Percentiles rank a stretch among this genome's conserved stretches.
Conservation (phyloP, 2,888 invertebrate genomes). For the Enoplolaimus lenunculus region DNA sequence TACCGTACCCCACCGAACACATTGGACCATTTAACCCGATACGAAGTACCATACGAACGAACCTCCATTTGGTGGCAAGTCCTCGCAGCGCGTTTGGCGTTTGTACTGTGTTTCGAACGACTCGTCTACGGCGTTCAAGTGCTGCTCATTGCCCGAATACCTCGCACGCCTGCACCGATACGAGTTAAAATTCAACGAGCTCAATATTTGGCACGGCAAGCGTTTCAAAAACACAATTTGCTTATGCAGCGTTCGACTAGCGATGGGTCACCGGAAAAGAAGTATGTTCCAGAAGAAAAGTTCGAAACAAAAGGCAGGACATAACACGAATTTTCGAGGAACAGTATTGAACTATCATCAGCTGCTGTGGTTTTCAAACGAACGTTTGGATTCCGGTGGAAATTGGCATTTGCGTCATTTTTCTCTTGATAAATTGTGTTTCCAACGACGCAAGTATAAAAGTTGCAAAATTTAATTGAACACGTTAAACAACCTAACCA, state of each 20-base stretch:
- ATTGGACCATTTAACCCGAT: not conserved
- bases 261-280: too few relatives aligned
- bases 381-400: too few relatives aligned
- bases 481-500: too few relatives aligned
- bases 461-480: too few relatives aligned
- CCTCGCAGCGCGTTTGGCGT: slow-evolving; percentile 10
- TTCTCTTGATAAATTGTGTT: too few relatives aligned
- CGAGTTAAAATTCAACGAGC: not conserved
- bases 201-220: not conserved
- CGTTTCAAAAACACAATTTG: not conserved
- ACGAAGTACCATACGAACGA: slow-evolving; percentile 2
- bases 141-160: not conserved
- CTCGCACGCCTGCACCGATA: not conserved
- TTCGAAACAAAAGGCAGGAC: too few relatives aligned
- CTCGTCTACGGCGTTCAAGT: slow-evolving; percentile 16
- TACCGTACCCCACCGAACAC: not conserved
- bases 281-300: too few relatives aligned
- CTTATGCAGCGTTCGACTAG: not conserved
- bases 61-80: slow-evolving; percentile 18
- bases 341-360: too few relatives aligned
- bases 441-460: too few relatives aligned
- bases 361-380: too few relatives aligned
- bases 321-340: too few relatives aligned
- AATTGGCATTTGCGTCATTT: too few relatives aligned
- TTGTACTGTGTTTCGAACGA: slow-evolving; percentile 21